Evolutionary conservation across 2,113 vertebrate species (phyloP), one percentile per base, ranked within the genome.

Genomic region (Halichoeres trimaculatus): DNA sequence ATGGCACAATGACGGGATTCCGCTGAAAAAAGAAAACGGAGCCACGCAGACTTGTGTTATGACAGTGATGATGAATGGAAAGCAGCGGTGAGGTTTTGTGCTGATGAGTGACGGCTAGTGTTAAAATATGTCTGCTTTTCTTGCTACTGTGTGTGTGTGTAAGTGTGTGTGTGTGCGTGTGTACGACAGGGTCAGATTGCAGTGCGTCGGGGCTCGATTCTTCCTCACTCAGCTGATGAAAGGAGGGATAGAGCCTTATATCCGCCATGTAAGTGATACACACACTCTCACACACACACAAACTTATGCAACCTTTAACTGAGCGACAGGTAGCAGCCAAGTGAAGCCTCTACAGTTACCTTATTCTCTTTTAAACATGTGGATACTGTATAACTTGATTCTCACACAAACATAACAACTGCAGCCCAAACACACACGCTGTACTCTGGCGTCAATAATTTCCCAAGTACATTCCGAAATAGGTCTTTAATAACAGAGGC

Each of bases 211-310:
- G 30, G 22, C 63, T 69, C 43, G 30, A 80, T 86, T 86, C 74
- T 74, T 70, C 79, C 75, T 90, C 87, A 74, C 81, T 89, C 85
- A 80, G 82, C 74, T 89, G 89, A 89, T 86, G 88, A 88, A 88
- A 85, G 67, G 69, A 72, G 65, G 77, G 79, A 81, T 65, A 70
- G 74, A 78, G 81, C 45, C 53, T 67, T 63, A 81, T 74, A 86
- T 86, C 81, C 57, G 45, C 76, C 54, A 55, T 83, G 90, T 84
- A 92, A 92, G 70, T 51, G 73, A 91, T 59, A 80, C 13, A 51
- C 65, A 45, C 24, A 61, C 66, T 69, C 70, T 60, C 54, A 5
- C 53, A 43, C 61, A 50, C 64, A 76, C 68, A 43, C 54, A 70
- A 48, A 59, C 67, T 72, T 68, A 74, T 53, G 24, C 85, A 85